Conservation (phyloP, 2,797 vertebrate species). For the Hemitrygon akajei region DNA sequence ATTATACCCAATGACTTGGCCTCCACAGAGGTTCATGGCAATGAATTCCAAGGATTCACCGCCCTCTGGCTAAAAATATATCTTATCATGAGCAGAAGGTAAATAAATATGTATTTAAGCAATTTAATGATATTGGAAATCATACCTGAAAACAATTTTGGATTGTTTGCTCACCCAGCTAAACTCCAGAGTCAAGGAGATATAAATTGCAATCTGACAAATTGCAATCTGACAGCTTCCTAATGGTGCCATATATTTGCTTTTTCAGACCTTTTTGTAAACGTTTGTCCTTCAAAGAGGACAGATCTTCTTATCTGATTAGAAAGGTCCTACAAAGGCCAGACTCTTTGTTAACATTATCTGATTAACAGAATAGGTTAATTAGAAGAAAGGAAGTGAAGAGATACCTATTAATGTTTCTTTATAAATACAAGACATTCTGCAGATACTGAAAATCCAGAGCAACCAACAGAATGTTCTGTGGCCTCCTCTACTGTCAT, state of each 20-base stretch:
- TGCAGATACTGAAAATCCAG: too few relatives aligned
- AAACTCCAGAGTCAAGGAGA: neutral
- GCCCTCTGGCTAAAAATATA: too few relatives aligned
- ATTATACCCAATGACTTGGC: too few relatives aligned
- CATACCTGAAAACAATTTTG: neutral
- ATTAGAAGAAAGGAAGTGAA: neutral
- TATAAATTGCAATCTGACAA: slow-evolving; percentile 24
- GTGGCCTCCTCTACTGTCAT: too few relatives aligned
- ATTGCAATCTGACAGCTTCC: neutral
- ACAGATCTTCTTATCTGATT: neutral
- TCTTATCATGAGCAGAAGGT: neutral
- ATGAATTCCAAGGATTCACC: too few relatives aligned
- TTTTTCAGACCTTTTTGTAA: neutral
- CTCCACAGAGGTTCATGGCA: too few relatives aligned
- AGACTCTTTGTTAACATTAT: slow-evolving; percentile 2
- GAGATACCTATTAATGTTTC: neutral
- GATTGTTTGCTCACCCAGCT: neutral
- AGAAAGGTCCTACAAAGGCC: neutral
- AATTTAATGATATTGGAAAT: neutral
- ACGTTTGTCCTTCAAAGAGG: slow-evolving; percentile 13
- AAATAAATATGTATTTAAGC: neutral
- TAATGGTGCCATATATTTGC: slow-evolving; percentile 11
- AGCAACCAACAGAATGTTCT: too few relatives aligned
- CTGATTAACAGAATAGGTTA: neutral
- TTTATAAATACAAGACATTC: neutral